Base-by-base conservation (phyloP, 2,888 invertebrate genomes). In the Coleophora deauratella region DNA sequence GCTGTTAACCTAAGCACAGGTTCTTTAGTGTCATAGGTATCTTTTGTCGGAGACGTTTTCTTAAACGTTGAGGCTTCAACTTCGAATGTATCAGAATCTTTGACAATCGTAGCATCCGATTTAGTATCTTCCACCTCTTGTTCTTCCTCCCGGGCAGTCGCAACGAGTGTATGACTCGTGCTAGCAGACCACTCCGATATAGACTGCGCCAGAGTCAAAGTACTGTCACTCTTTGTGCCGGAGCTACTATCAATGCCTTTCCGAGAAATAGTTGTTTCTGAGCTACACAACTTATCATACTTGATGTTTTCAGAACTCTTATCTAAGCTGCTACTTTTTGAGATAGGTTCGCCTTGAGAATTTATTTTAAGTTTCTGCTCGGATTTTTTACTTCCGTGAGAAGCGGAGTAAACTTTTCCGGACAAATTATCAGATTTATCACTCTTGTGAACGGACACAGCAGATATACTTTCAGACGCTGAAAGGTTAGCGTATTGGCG, bases 161-260 rank as follows among this genome's bases (percentile, higher is more conserved):
- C 90, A 35, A 93, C 88, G 8, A 93, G 84, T 0, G 92, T 93
- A 42, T 92, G 91, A 56, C 93, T 93, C 13, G 91, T 91, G 49
- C 93, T 93, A 1, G 91, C 92, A 0, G 93, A 93, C 93, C 94
- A 94, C 52, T 94, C 94, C 0, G 93, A 93, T 55, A 93, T 91
- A 1, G 93, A 93, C 47, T 93, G 93, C 1, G 93, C 93, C 31
- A 92, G 65, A 1, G 90, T 90, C 37, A 91, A 68, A 0, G 94
- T 94, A 59, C 94, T 94, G 57, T 94, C 94, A 51, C 93, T 93
- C 63, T 93, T 93, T 1, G 91, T 91, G 3, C 91, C 91, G 2
- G 91, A 91, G 54, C 91, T 89, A 38, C 89, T 80, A 56, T 89
- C 89, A 46, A 88, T 79, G 2, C 77, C 79, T 66, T 85, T 87